Conservation (phyloP, 2,888 invertebrate genomes). For the Lasioglossum figueresi region DNA sequence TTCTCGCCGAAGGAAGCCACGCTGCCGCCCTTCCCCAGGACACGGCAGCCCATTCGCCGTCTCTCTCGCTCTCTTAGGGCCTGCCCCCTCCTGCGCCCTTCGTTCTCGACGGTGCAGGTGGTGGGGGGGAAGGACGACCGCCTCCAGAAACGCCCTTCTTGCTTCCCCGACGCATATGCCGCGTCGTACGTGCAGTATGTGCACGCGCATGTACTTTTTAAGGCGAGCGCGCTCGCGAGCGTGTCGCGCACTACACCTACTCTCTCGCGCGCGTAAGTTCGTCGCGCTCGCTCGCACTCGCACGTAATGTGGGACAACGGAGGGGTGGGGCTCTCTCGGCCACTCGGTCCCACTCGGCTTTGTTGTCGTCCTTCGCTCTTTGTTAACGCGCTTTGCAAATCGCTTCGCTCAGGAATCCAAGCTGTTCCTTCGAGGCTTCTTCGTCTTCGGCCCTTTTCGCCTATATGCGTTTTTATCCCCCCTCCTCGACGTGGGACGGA, state of each 20-base stretch:
- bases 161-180: conserved; percentile 68
- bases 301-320: conserved; percentile 14
- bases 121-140: conserved; percentile 81
- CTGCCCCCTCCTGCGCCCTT: conserved; percentile 30
- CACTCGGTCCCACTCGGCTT: conserved; percentile 20
- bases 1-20: conserved; percentile 60
- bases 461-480: not conserved
- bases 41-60: conserved; percentile 54
- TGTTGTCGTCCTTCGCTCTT: conserved; percentile 46
- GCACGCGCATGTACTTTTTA: conserved; percentile 52
- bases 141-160: conserved; percentile 84
- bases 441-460: not conserved
- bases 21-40: conserved; percentile 62
- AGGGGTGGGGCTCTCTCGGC: not conserved
- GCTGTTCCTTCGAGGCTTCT: conserved; percentile 19
- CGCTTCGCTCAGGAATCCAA: conserved; percentile 32
- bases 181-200: conserved; percentile 63
- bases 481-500: no score
- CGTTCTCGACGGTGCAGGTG: conserved; percentile 49
- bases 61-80: conserved; percentile 27
- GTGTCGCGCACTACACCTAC: conserved; percentile 18
- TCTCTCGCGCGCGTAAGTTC: not conserved
- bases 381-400: conserved; percentile 55
- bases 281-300: not conserved
- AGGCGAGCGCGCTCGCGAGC: conserved; percentile 7